Evolutionary conservation across 1,140 invertebrate genomes (phyloP).

Genomic region (Scaptomyza hsui): DNA sequence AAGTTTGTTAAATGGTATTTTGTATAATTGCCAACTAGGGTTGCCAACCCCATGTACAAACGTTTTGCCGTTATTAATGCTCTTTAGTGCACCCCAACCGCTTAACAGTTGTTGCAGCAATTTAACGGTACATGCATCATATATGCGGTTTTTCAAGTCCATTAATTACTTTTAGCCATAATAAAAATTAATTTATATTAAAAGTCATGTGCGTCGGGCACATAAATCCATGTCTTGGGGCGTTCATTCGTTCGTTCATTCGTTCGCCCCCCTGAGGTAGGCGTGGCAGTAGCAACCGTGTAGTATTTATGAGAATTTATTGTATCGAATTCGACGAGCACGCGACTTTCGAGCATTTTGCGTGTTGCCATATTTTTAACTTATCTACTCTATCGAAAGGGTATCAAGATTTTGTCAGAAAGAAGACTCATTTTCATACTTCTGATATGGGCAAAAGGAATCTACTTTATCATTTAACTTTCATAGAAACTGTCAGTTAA

Average conservation of each 20-base stretch:
- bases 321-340: constrained; percentile 74
- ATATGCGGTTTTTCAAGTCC: constrained; percentile 68
- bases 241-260: background rate
- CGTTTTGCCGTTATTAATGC: constrained; percentile 21
- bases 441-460: too few relatives aligned
- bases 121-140: constrained; percentile 68
- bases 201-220: constrained; percentile 66
- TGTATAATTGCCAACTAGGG: background rate
- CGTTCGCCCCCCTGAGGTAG: background rate
- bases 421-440: too few relatives aligned
- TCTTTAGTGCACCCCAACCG: constrained; percentile 14
- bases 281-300: constrained; percentile 41
- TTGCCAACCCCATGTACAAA: constrained; percentile 7
- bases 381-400: background rate
- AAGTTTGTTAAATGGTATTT: background rate
- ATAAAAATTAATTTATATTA: constrained; percentile 82
- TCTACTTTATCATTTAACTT: too few relatives aligned
- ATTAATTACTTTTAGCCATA: constrained; percentile 80
- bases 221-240: constrained; percentile 77
- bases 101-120: constrained; percentile 31
- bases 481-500: too few relatives aligned
- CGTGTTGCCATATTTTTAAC: constrained; percentile 26
- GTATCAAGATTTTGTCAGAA: background rate
- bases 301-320: constrained; percentile 79
- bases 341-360: constrained; percentile 56